Base-by-base conservation (phyloP, 1,140 invertebrate genomes). In the Colletes latitarsis region DNA sequence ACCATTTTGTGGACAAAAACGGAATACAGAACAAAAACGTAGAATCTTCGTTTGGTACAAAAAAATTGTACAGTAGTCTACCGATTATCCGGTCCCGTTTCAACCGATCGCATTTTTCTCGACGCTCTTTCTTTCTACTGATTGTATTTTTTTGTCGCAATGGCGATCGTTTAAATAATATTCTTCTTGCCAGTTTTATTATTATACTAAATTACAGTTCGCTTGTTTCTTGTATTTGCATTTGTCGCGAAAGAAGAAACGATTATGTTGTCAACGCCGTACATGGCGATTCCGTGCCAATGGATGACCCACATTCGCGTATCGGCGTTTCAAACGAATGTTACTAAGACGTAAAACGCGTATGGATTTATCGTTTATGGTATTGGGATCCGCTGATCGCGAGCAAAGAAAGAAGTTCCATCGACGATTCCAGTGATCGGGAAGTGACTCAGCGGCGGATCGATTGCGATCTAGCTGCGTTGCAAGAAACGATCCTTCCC, bases 221-320 rank as follows among this genome's bases (percentile, higher is more conserved):
- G 2, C 2, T 30, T 30, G 30, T 30, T 30, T 30, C 30, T 30
- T 2, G 30, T 52, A n/a, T 62, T 70, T 62, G 14, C 12, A 39
- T 53, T 71, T 21, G 46, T 62, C 6, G 8, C 2, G 1, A 10
- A 53, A 19, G 0, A 10, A 12, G 30, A 2, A 8, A 30, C 12
- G 66, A 77, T 77, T 67, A 76, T 15, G 62, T 53, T 15, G 49
- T 43, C n/a, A 21, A 57, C 21, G 55, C 9, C 52, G 39, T 58
- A 15, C 17, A 17, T 30, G n/a, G 17, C 53, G 21, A 49, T n/a
- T 14, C 10, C 21, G 46, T 9, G 12, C 4, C n/a, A 43, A 19
- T 12, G 55, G 43, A 41, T 17, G 76, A 78, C 76, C 76, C 49
- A 78, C 15, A 78, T 78, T 17, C 15, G 39, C 3, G 12, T 1